Evolutionary conservation across 2,113 vertebrate genomes (phyloP), one percentile per base, ranked within the genome.

Genomic region (Odontophorus gujanensis): DNA sequence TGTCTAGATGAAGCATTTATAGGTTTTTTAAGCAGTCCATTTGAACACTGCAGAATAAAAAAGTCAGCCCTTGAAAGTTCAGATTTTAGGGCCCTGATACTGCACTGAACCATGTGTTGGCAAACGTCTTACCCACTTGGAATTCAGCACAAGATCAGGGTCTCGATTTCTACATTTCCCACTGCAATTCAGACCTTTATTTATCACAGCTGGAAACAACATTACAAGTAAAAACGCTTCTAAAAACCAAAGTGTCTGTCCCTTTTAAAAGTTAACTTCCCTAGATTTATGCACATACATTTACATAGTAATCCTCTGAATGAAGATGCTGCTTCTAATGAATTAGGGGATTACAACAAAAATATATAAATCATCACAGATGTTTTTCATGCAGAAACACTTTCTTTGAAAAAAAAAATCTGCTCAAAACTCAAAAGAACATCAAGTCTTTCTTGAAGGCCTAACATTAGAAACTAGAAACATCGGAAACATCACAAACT

Each of bases 1-100:
- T 95, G 96, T 95, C 95, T 95, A 90, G 93, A 95, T 93, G 91
- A 95, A 88, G 93, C 89, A 95, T 96, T 97, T 96, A 95, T 92
- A 91, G 85, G 5, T 75, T 88, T 97, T 93, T 92, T 88, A 94
- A 94, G 91, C 87, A 95, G 87, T 94, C 80, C 85, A 94, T 95
- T 90, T 93, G 65, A 96, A 92, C 87, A 88, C 36, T 81, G 73
- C 26, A 81, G 90, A 94, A 95, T 86, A 75, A 94, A 94, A 93
- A 81, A 90, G 43, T 58, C 68, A 90, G 68, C 14, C 36, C 55
- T 65, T 86, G 10, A 51, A 83, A 90, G 51, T 86, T 94, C 73
- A 90, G 76, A 77, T 91, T 92, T 96, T 85, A 94, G 65, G 94
- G 62, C 69, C 68, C 61, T 92, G 57, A 93, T 95, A 57, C 43